Evolutionary conservation across 2,888 invertebrate species (phyloP).

Genomic region (Caenorhabditis sp.): DNA sequence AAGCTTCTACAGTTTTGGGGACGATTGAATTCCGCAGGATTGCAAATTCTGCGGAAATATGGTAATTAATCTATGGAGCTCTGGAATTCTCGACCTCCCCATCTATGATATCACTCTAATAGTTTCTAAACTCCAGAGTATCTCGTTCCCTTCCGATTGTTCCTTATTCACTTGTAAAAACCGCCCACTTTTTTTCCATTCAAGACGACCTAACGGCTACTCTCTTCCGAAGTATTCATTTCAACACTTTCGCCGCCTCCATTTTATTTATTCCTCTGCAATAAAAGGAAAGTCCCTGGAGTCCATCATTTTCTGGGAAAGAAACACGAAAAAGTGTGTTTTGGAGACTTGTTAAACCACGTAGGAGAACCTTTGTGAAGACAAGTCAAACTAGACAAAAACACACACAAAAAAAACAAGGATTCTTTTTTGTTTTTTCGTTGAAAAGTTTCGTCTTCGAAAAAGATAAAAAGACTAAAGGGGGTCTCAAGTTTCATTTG

Average conservation of each 20-base stretch:
- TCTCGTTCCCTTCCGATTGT: background rate
- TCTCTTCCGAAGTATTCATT: constrained; percentile 22
- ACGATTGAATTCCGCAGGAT: no score
- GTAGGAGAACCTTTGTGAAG: constrained; percentile 3
- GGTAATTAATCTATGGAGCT: no score
- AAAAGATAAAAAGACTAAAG: constrained; percentile 9
- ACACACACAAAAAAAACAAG: constrained; percentile 13
- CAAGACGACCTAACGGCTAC: constrained; percentile 7
- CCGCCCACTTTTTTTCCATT: constrained; percentile 22
- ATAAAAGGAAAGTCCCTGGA: constrained; percentile 24
- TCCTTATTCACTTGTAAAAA: background rate
- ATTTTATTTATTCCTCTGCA: constrained; percentile 30
- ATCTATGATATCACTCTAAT: no score
- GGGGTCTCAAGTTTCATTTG: constrained; percentile 24
- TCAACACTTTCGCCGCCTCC: constrained; percentile 3
- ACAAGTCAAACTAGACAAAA: constrained; percentile 15
- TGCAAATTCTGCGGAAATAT: no score
- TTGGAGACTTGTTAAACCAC: constrained; percentile 10
- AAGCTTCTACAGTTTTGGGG: no score
- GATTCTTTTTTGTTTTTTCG: constrained; percentile 13
- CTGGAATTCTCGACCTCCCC: no score
- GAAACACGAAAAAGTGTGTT: constrained; percentile 24
- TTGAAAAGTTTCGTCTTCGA: constrained; percentile 18
- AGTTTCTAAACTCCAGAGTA: background rate
- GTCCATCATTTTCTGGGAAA: constrained; percentile 24